Conservation (phyloP, 2,113 vertebrate species). For the Dendrocopos noguchii region DNA sequence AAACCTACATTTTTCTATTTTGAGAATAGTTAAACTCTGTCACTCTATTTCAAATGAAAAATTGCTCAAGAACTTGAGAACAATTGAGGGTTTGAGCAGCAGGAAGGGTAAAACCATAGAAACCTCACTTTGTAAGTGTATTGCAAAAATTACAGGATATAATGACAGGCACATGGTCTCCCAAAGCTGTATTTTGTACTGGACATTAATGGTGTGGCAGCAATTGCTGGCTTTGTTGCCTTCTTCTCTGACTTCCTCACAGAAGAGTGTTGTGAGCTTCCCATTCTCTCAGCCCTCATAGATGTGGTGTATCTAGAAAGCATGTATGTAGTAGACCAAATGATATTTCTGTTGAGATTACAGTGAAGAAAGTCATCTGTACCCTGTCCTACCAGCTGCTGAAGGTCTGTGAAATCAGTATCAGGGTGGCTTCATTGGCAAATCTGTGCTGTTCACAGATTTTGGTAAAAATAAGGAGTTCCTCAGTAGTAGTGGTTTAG, state of each 20-base stretch:
- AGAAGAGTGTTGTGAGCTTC: neutral
- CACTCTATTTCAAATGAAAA: neutral
- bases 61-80: neutral
- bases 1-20: neutral
- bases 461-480: neutral
- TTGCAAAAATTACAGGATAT: neutral
- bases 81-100: neutral
- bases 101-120: neutral
- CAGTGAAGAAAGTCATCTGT: neutral
- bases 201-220: neutral
- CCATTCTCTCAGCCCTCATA: neutral
- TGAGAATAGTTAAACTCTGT: neutral
- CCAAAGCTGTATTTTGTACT: neutral
- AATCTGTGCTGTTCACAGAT: neutral
- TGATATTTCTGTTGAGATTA: neutral
- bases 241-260: neutral
- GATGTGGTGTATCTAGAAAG: neutral
- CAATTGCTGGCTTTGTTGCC: neutral
- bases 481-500: neutral
- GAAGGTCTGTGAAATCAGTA: neutral
- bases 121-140: neutral
- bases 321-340: rapidly evolving
- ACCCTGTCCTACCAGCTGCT: neutral
- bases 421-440: rapidly evolving
- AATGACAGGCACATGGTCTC: neutral